Percentiles rank a stretch among this genome's conserved stretches.
Evolutionary conservation across 2,888 invertebrate genomes (phyloP).

Genomic region (Hirtodrosophila alboralis): DNA sequence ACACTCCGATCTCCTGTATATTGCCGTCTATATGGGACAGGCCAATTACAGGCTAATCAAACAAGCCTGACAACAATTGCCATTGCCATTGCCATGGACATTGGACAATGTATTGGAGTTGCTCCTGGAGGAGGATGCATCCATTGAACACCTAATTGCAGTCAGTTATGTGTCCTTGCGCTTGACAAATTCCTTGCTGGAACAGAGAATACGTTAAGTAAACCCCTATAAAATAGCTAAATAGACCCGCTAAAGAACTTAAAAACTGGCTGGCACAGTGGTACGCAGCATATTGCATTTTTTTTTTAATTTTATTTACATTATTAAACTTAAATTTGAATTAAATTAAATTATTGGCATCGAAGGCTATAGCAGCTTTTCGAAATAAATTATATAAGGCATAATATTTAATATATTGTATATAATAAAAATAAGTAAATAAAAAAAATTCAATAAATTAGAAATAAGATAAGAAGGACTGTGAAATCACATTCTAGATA

Average conservation of each 20-base stretch:
- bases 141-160: slow-evolving; percentile 62
- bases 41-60: slow-evolving; percentile 75
- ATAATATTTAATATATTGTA: too few relatives aligned
- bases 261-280: slow-evolving; percentile 25
- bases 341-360: too few relatives aligned
- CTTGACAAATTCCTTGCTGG: slow-evolving; percentile 67
- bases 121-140: slow-evolving; percentile 19
- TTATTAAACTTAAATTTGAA: too few relatives aligned
- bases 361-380: too few relatives aligned
- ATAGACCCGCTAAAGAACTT: slow-evolving; percentile 39
- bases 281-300: background rate
- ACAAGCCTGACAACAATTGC: slow-evolving; percentile 78
- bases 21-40: too few relatives aligned
- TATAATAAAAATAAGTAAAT: too few relatives aligned
- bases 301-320: too few relatives aligned
- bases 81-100: slow-evolving; percentile 52
- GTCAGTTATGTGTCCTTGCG: slow-evolving; percentile 75
- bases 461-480: too few relatives aligned
- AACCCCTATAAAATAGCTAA: slow-evolving; percentile 52
- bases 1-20: background rate
- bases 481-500: too few relatives aligned
- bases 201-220: slow-evolving; percentile 25
- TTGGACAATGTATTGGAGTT: slow-evolving; percentile 1
- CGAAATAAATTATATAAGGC: too few relatives aligned
- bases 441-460: too few relatives aligned